Percentiles rank a stretch among this genome's conserved stretches.
Conservation (phyloP, 2,888 invertebrate species). For the Schizaphis graminum region DNA sequence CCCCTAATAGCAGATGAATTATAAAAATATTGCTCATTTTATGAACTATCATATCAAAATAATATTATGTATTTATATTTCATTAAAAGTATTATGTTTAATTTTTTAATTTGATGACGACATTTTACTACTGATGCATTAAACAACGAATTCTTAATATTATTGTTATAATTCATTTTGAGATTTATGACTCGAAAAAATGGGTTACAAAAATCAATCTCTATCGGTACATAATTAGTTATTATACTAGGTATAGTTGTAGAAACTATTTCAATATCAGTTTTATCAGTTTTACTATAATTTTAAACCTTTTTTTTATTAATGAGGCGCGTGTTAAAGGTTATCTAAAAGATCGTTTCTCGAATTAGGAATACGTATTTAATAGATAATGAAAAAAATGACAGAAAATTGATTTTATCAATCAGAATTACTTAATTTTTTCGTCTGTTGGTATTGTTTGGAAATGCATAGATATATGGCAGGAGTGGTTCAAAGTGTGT, state of each 20-base stretch:
- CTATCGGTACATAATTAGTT: not conserved
- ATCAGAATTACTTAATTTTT: not conserved
- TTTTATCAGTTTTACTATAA: not conserved
- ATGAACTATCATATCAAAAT: not conserved
- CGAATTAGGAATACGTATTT: not conserved
- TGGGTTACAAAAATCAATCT: not conserved
- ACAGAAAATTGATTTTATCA: not conserved
- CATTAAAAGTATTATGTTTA: not conserved
- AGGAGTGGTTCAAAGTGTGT: not conserved
- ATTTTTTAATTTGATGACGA: not conserved
- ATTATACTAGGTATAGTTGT: too few relatives aligned
- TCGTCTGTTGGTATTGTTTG: not conserved
- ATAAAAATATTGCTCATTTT: not conserved
- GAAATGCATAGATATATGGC: not conserved
- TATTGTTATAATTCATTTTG: not conserved
- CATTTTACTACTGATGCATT: not conserved
- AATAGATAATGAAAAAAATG: not conserved
- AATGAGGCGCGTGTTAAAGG: not conserved
- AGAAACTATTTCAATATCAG: not conserved
- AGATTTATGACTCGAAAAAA: not conserved
- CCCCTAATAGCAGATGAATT: not conserved
- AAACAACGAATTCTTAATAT: not conserved
- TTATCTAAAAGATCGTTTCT: not conserved
- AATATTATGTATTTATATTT: not conserved
- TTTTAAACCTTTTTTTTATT: not conserved